These are phyloP conservation scores for Rhineura floridana DNA, from an alignment of 2,113 vertebrate species.

Conservation along the genomic window DNA sequence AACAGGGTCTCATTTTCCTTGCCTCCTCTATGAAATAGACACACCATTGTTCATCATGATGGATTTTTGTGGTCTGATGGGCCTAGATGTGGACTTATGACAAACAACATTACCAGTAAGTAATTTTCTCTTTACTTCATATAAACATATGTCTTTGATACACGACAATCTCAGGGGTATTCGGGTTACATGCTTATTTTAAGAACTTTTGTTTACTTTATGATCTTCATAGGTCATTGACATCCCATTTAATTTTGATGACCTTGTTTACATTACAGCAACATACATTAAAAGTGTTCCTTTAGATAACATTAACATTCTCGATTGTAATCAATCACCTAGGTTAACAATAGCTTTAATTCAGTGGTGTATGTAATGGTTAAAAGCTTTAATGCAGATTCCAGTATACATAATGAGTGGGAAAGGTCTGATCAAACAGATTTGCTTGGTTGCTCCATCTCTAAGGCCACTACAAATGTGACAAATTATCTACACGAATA, in stretches of 20 bases:
- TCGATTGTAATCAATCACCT: constrained; percentile 84
- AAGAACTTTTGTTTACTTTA: constrained; percentile 88
- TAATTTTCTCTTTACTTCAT: constrained; percentile 77
- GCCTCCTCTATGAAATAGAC: constrained; percentile 49
- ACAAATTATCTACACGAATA: not conserved
- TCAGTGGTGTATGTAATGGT: constrained; percentile 74
- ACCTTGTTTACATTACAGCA: constrained; percentile 85
- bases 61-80: constrained; percentile 60
- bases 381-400: constrained; percentile 85
- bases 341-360: constrained; percentile 82
- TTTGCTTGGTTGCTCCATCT: constrained; percentile 76
- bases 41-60: constrained; percentile 31
- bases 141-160: constrained; percentile 81
- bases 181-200: constrained; percentile 85
- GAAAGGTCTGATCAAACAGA: constrained; percentile 81
- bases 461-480: constrained; percentile 40
- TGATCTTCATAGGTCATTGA: constrained; percentile 87
- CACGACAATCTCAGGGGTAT: constrained; percentile 73
- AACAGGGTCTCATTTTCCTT: fast-evolving
- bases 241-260: constrained; percentile 86
- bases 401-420: constrained; percentile 72
- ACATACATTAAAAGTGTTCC: constrained; percentile 88
- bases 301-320: constrained; percentile 88
- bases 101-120: constrained; percentile 73
- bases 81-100: constrained; percentile 68